phyloP scores from a whole-genome alignment of 2,797 vertebrate species.

The Brotogeris chrysoptera region DNA sequence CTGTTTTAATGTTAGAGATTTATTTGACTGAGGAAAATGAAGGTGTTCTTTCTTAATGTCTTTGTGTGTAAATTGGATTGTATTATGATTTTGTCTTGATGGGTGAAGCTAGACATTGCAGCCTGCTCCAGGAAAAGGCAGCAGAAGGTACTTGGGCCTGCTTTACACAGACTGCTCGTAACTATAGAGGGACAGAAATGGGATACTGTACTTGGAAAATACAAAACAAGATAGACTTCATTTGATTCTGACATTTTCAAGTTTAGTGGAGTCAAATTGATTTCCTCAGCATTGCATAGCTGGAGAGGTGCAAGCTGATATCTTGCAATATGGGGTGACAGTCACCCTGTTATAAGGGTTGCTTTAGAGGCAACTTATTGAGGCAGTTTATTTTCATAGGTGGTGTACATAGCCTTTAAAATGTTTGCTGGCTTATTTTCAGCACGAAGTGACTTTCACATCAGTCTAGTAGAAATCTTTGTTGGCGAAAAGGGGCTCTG shows the following conservation, averaged over 20 bases:
- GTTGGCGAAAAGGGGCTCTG: not conserved
- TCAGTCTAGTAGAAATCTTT: not conserved
- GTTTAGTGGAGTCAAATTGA: not conserved
- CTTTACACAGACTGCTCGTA: not conserved
- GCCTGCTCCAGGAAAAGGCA: not conserved
- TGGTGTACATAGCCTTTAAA: not conserved
- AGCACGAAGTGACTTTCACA: not conserved
- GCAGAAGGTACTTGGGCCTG: fast-evolving
- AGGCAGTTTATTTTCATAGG: not conserved
- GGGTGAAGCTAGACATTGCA: not conserved
- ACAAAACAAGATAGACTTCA: not conserved
- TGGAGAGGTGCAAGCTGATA: not conserved
- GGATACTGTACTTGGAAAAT: not conserved
- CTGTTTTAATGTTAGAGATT: not conserved
- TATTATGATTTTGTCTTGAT: not conserved
- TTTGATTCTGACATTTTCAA: not conserved
- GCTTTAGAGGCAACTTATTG: not conserved
- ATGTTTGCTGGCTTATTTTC: not conserved
- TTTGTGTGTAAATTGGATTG: not conserved
- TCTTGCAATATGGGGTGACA: not conserved
- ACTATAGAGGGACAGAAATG: fast-evolving
- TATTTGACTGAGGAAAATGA: not conserved
- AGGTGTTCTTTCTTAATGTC: not conserved
- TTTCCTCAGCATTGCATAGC: not conserved
- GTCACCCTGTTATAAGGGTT: not conserved